Evolutionary conservation across 2,797 vertebrate genomes (phyloP), one percentile per base, ranked within the genome.

Genomic region (Enoplosus armatus): DNA sequence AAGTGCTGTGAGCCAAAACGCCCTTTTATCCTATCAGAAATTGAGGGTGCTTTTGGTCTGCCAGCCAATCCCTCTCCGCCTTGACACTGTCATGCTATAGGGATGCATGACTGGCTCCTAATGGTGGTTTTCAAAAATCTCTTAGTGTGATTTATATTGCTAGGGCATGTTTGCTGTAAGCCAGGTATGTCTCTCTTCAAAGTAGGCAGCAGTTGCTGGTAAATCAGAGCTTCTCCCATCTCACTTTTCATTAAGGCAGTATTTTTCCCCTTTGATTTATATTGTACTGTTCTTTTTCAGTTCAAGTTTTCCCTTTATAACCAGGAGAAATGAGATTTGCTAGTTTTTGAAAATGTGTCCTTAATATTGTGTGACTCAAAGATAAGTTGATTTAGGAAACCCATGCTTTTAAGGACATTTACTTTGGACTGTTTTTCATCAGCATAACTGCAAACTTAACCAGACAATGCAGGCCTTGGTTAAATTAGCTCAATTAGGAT

Each of bases 31-130:
- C 86, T 66, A 75, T 86, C 85, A 89, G 83, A 83, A 88, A 75
- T 29, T 70, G 77, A 84, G 87, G 79, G 83, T 78, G 64, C 67
- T 82, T 72, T 83, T 53, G 72, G 74, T 83, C 79, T 87, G 85
- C 86, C 89, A 86, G 85, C 84, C 91, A 80, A 79, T 73, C 81
- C 81, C 61, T 87, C 70, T 80, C 60, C 81, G 84, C 88, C 87
- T 88, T 78, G 68, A 91, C 90, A 86, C 72, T 89, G 90, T 92
- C 93, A 88, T 87, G 85, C 89, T 87, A 75, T 72, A 47, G 73
- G 37, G 87, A 92, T 84, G 93, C 90, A 88, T 93, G 92, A 93
- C 92, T 94, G 86, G 75, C 48, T 92, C 80, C 82, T 91, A 92
- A 93, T 93, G 90, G 84, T 79, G 90, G 86, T 89, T 93, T 92